phyloP scores from a whole-genome alignment of 2,797 vertebrate species.

The Telmatherina bonti region DNA sequence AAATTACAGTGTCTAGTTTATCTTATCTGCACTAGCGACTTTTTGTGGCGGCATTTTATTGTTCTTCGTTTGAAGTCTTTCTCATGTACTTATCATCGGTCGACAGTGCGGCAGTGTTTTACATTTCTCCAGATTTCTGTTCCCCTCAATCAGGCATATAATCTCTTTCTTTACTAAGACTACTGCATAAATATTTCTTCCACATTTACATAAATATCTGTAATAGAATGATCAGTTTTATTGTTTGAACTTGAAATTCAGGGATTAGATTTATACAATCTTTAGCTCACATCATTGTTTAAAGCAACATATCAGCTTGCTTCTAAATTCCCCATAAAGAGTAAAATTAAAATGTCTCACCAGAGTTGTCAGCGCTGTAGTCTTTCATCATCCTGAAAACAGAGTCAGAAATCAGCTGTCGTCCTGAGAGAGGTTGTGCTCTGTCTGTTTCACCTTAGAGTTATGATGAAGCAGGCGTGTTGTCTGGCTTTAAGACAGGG shows the following conservation, averaged over 20 bases:
- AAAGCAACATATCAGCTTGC: not conserved
- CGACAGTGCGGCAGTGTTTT: not conserved
- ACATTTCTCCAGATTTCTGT: not conserved
- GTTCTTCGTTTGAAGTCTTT: not conserved
- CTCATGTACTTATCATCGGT: not conserved
- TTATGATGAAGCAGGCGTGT: not conserved
- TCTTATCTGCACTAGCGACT: not conserved
- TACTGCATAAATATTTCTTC: not conserved
- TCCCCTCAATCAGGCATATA: not conserved
- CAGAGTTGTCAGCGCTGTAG: not conserved
- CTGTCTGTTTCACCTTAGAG: not conserved
- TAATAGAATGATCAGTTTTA: not conserved
- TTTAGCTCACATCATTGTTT: not conserved
- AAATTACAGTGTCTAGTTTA: not conserved
- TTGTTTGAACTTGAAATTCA: not conserved
- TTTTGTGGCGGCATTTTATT: not conserved
- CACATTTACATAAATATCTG: not conserved
- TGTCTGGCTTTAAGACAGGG: not conserved
- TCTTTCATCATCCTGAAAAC: constrained; percentile 13
- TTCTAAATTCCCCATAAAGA: not conserved
- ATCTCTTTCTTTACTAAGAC: not conserved
- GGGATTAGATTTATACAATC: not conserved
- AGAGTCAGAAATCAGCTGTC: not conserved
- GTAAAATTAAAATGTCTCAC: constrained; percentile 38
- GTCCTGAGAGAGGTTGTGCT: constrained; percentile 8